Evolutionary conservation across 2,113 vertebrate species (phyloP).

Genomic region (Silurus glanis): DNA sequence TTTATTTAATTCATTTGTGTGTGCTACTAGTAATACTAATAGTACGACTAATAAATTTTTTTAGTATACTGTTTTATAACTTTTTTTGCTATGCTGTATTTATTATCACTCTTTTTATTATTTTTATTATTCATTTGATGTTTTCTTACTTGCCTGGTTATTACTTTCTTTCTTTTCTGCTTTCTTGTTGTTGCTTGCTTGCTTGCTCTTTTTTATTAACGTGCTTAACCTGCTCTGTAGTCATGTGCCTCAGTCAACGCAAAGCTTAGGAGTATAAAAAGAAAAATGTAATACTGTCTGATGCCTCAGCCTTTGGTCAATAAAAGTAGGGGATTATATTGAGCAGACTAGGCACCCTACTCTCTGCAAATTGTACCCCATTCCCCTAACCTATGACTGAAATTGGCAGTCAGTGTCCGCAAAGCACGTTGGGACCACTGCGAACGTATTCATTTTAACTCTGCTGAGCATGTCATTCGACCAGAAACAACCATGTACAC

Average conservation of each 20-base stretch:
- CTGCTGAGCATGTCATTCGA: neutral
- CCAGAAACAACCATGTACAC: neutral
- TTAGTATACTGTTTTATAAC: too few relatives aligned
- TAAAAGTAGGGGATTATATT: neutral
- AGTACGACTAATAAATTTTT: neutral
- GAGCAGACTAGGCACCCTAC: neutral
- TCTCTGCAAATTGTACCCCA: neutral
- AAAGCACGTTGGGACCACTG: neutral
- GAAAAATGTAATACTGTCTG: too few relatives aligned
- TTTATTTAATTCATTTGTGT: neutral
- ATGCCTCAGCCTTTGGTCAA: neutral
- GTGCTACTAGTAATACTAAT: neutral
- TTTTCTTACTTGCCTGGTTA: neutral
- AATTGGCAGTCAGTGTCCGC: neutral
- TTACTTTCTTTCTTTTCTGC: neutral
- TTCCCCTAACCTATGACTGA: neutral
- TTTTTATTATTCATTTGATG: neutral
- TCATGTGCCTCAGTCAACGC: neutral
- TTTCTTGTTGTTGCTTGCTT: too few relatives aligned
- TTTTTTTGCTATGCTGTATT: too few relatives aligned
- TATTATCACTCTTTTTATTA: neutral
- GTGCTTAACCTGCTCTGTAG: neutral
- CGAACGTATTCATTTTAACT: neutral
- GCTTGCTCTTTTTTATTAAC: too few relatives aligned
- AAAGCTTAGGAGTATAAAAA: neutral